These are phyloP conservation scores for Pavo muticus DNA, from an alignment of 2,113 vertebrate species.

Conservation along the genomic window DNA sequence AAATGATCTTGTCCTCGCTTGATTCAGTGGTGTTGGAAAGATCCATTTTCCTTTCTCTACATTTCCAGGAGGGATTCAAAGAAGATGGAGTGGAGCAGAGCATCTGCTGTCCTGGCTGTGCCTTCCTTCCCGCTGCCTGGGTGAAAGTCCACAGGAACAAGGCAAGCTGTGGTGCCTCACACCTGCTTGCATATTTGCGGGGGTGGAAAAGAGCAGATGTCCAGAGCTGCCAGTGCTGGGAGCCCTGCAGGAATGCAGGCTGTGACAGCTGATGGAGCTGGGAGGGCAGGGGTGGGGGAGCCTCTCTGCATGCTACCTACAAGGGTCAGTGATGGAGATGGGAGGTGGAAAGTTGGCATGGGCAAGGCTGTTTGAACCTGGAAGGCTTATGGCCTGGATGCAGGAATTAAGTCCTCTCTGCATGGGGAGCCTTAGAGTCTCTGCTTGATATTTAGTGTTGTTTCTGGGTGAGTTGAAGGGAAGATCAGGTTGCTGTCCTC, in stretches of 20 bases:
- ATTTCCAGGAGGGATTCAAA: fast-evolving
- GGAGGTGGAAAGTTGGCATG: background rate
- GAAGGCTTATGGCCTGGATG: background rate
- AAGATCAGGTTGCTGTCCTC: background rate
- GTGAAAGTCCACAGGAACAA: background rate
- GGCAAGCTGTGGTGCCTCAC: constrained; percentile 24
- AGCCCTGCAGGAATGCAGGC: constrained; percentile 31
- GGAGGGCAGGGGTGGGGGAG: background rate
- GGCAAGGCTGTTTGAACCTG: background rate
- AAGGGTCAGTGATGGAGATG: background rate
- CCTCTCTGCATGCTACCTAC: background rate
- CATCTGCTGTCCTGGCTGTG: background rate
- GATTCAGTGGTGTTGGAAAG: background rate
- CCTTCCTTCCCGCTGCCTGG: background rate
- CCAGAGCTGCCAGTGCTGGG: constrained; percentile 44
- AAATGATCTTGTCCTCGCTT: background rate
- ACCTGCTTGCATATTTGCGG: constrained; percentile 75
- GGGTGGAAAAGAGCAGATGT: constrained; percentile 72
- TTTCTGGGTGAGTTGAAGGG: background rate
- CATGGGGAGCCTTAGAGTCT: background rate
- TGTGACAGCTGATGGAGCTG: constrained; percentile 67
- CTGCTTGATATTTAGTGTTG: background rate
- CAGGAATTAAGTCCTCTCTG: background rate
- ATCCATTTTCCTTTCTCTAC: background rate
- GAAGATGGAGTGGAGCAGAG: background rate